Conservation (phyloP, 64 coral and sea anemone genomes). For the Astreopora myriophthalma region DNA sequence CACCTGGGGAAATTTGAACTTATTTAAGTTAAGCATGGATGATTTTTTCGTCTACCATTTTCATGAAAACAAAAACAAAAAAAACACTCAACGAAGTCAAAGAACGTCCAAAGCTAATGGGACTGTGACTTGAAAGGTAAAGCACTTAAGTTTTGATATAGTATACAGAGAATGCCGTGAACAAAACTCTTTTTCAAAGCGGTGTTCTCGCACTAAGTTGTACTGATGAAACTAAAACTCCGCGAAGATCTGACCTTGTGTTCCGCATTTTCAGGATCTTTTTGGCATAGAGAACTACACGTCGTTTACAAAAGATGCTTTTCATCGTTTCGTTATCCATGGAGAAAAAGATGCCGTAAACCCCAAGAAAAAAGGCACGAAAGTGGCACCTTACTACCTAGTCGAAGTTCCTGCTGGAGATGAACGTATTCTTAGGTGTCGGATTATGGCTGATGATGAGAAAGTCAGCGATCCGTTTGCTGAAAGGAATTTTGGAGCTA, state of each 20-base stretch:
- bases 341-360: slow-evolving; percentile 88
- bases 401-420: slow-evolving; percentile 72
- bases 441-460: slow-evolving; percentile 70
- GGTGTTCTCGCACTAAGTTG: too few relatives aligned
- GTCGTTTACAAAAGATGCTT: slow-evolving; percentile 96
- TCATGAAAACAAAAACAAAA: too few relatives aligned
- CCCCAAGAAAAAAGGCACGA: slow-evolving; percentile 82
- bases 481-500: slow-evolving; percentile 78
- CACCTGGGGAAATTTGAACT: too few relatives aligned
- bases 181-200: too few relatives aligned
- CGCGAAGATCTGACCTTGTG: background rate
- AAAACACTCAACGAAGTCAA: too few relatives aligned
- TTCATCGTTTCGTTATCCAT: slow-evolving; percentile 90
- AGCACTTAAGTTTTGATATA: too few relatives aligned
- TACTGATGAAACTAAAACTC: too few relatives aligned
- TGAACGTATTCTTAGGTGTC: slow-evolving; percentile 67
- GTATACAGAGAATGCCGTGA: too few relatives aligned
- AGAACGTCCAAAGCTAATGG: too few relatives aligned
- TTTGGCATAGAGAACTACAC: slow-evolving; percentile 73
- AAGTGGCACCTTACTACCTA: slow-evolving; percentile 82
- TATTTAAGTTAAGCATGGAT: too few relatives aligned
- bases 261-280: slow-evolving; percentile 47
- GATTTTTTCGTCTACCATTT: too few relatives aligned
- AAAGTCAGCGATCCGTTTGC: slow-evolving; percentile 65
- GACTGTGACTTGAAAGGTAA: too few relatives aligned